Base-by-base conservation (phyloP, 2,113 vertebrate species). In the Chloebia gouldiae region DNA sequence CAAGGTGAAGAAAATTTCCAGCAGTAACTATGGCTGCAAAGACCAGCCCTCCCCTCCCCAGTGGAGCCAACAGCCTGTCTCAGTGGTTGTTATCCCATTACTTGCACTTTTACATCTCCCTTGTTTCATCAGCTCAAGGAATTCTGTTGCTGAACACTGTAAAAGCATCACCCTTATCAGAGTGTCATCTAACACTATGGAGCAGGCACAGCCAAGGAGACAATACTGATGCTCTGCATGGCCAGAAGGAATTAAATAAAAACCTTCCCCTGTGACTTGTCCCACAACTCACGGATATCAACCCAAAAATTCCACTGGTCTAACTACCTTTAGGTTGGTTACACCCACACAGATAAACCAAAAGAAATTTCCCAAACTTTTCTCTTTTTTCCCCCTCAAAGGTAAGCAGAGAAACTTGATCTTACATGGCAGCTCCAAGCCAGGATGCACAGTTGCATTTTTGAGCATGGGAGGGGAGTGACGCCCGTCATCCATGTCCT, bases 401-500 rank as follows among this genome's bases (percentile, higher is more conserved):
- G 27, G 40, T 66, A 73, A 93, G 92, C 54, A 72, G 53, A 85
- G 61, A 76, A 45, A 57, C 33, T 77, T 40, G 42, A 63, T 91
- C 99, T 99, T 99, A 99, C 99, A 96, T 1, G 99, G 99, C 64
- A 99, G 96, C 96, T 99, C 99, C 95, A 99, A 97, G 21, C 99
- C 99, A 1, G 99, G 98, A 93, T 99, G 99, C 80, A 99, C 98
- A 0, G 98, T 98, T 13, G 98, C 98, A 64, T 99, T 99, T 96
- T 99, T 99, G 72, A 99, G 99, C 91, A 98, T 98, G 0, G 99
- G 99, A 10, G 99, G 99, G 31, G 99, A 99, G 94, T 99, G 99
- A 8, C 99, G 98, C 5, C 99, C 99, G 0, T 99, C 99, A 1
- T 99, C 99, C 99, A 99, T 99, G 97, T 99, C 99, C 8, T 99